Evolutionary conservation across 2,113 vertebrate genomes (phyloP).

Genomic region (Sminthopsis crassicaudata): DNA sequence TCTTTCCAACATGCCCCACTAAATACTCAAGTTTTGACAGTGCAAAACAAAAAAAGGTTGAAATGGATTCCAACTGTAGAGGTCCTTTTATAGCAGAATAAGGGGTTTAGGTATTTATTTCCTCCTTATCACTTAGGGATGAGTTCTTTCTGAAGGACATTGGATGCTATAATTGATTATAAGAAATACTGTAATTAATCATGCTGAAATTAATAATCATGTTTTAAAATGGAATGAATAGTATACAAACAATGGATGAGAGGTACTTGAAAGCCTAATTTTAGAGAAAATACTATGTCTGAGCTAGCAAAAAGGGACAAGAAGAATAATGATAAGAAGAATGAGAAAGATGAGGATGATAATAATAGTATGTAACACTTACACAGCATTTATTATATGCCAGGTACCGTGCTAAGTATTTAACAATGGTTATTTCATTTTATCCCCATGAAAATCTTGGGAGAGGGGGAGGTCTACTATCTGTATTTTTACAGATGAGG

Average conservation of each 20-base stretch:
- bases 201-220: too few species aligned
- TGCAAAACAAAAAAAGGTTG: background rate
- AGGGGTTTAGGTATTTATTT: background rate
- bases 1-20: background rate
- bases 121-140: background rate
- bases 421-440: background rate
- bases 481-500: background rate
- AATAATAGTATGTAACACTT: background rate
- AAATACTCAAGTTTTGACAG: background rate
- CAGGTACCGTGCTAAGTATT: too few species aligned
- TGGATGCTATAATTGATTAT: background rate
- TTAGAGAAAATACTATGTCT: background rate
- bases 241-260: background rate
- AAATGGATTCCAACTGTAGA: background rate
- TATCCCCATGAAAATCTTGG: background rate
- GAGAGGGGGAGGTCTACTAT: background rate
- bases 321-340: conserved; percentile 25
- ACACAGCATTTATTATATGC: too few species aligned
- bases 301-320: background rate
- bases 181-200: background rate
- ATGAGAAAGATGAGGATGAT: too few species aligned
- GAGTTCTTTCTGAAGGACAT: background rate
- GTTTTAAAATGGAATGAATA: background rate
- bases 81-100: background rate
- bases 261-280: background rate